Evolutionary conservation across 2,888 invertebrate species (phyloP), one percentile per base, ranked within the genome.

Genomic region (Erebia ligea): DNA sequence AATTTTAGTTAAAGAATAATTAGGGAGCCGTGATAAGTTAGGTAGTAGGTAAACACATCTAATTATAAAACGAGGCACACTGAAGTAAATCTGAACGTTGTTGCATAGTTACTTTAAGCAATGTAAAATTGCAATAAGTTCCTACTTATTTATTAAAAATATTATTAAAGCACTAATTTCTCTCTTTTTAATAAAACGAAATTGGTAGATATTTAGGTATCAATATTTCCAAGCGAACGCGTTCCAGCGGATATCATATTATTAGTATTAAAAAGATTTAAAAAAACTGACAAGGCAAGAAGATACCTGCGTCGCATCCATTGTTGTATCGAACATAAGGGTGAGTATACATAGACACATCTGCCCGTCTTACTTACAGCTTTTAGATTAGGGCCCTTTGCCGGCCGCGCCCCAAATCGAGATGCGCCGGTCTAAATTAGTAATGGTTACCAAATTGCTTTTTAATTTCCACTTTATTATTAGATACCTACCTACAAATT

Each of bases 401-500:
- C 70, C 78, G 76, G 75, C 80, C 79, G 79, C 79, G 81, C 88
- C 89, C 88, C 87, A 87, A 91, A 91, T 89, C 87, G 90, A 89
- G 86, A 86, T 21, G 21, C 56, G 56, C 86, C 84, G 84, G 82
- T 81, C 89, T 88, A 90, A 91, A 92, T 92, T 91, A 92, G 91
- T 91, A 89, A 91, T 88, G 90, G 91, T 90, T 89, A 89, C 88
- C 84, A 91, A 93, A 93, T 93, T 89, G 90, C 88, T 90, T 91
- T 92, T 91, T 92, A 92, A 92, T 92, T 92, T 90, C 86, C 78
- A 83, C 81, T 82, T 82, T 82, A 87, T 90, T 91, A 89, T 89
- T 90, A 88, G n/a, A 1, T 42, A 34, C 34, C 34, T 40, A 40
- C 40, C 2, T n/a, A 6, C 6, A 34, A 6, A 5, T 6, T 34